These are phyloP conservation scores for Timandra comae DNA, from an alignment of 2,888 invertebrate species.

Conservation along the genomic window DNA sequence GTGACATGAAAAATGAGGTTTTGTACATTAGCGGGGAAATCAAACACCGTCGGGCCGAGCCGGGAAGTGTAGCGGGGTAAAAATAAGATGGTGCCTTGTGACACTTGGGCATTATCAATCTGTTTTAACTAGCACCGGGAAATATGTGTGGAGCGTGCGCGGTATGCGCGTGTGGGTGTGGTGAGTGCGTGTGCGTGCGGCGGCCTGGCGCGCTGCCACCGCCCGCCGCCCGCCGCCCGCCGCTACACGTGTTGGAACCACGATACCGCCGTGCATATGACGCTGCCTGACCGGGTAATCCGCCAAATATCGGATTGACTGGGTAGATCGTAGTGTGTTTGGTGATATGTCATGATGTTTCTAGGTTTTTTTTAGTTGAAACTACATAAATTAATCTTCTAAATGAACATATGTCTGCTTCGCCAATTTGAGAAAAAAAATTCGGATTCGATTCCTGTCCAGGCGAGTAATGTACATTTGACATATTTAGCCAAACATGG, in stretches of 20 bases:
- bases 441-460: too few species aligned
- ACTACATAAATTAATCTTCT: too few species aligned
- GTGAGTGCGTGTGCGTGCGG: constrained; percentile 24
- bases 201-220: constrained; percentile 30
- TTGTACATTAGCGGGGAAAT: constrained; percentile 51
- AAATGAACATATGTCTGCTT: too few species aligned
- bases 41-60: constrained; percentile 43
- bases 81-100: constrained; percentile 62
- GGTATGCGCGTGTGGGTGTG: constrained; percentile 24
- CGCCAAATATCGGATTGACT: too few species aligned
- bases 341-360: too few species aligned
- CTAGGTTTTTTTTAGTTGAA: too few species aligned
- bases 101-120: constrained; percentile 73
- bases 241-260: neutral
- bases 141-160: constrained; percentile 34
- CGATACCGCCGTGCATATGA: neutral
- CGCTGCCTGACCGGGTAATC: neutral
- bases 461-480: too few species aligned
- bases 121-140: constrained; percentile 64
- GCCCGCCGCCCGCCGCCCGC: constrained; percentile 31
- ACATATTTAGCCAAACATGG: too few species aligned
- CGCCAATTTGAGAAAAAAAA: too few species aligned
- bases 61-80: constrained; percentile 41
- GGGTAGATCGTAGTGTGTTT: too few species aligned
- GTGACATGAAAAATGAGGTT: constrained; percentile 64